These are phyloP conservation scores for Scaptomyza cyrtandrae DNA, from an alignment of 2,888 invertebrate species.

Conservation along the genomic window DNA sequence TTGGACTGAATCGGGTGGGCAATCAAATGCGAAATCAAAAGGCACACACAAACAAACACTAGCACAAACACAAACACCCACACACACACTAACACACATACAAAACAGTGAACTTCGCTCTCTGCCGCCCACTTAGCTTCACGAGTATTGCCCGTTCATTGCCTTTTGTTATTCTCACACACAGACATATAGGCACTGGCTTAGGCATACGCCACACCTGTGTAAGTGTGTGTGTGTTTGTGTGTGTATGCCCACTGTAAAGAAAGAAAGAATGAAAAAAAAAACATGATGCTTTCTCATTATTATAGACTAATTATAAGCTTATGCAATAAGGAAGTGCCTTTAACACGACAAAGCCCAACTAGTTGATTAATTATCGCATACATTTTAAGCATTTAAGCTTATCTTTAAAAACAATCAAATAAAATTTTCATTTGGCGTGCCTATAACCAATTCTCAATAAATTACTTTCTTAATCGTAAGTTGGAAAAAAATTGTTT, in stretches of 20 bases:
- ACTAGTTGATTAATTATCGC: neutral
- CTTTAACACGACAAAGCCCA: neutral
- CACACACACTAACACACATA: conserved; percentile 4
- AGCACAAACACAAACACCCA: conserved; percentile 3
- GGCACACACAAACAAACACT: conserved; percentile 29
- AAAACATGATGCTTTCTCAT: conserved; percentile 5
- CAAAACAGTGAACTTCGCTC: conserved; percentile 42
- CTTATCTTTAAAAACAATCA: neutral
- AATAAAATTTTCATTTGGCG: too few relatives aligned
- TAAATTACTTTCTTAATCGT: too few relatives aligned
- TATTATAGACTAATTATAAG: conserved; percentile 11
- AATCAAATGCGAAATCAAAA: conserved; percentile 57
- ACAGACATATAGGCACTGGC: conserved; percentile 7
- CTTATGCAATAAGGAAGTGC: conserved; percentile 9
- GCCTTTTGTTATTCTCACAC: conserved; percentile 53
- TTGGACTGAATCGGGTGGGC: conserved; percentile 43
- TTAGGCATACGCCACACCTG: conserved; percentile 37
- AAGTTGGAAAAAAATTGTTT: too few relatives aligned
- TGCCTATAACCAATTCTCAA: too few relatives aligned
- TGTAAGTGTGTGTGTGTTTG: conserved; percentile 5
- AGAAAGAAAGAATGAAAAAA: neutral
- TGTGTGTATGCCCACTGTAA: neutral
- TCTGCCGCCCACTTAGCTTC: conserved; percentile 30
- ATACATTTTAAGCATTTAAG: neutral
- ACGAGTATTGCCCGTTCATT: conserved; percentile 45